Percentiles rank a stretch among this genome's conserved stretches.
These are phyloP conservation scores for Dendrocincla fuliginosa DNA, from an alignment of 2,797 vertebrate genomes.

Conservation along the genomic window DNA sequence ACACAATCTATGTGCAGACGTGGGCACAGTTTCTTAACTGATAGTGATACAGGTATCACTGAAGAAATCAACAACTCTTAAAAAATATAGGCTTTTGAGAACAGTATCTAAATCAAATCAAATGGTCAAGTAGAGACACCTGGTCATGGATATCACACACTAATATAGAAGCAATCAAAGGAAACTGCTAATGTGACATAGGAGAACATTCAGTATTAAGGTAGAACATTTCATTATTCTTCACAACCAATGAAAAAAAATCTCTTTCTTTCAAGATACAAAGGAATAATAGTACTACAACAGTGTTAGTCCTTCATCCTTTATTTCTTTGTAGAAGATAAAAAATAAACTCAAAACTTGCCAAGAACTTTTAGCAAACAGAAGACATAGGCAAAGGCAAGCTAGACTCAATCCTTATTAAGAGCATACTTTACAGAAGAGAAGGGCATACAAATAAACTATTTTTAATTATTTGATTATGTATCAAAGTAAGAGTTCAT, in stretches of 20 bases:
- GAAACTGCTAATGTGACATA: not conserved
- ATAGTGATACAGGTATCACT: not conserved
- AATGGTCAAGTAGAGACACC: not conserved
- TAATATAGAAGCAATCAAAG: not conserved
- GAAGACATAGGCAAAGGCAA: not conserved
- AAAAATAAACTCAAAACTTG: not conserved
- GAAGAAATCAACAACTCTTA: not conserved
- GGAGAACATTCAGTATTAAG: not conserved
- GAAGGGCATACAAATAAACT: not conserved
- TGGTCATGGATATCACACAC: not conserved
- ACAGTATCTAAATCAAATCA: not conserved
- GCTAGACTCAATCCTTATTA: not conserved
- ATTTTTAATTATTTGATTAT: not conserved
- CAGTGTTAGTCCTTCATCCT: not conserved
- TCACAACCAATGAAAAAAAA: not conserved
- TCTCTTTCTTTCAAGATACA: not conserved
- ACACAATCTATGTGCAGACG: not conserved
- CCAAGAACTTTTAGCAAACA: not conserved
- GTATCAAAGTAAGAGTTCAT: not conserved
- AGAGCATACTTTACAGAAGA: not conserved
- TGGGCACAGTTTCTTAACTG: not conserved
- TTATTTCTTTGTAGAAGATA: not conserved
- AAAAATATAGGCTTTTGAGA: not conserved
- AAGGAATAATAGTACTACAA: not conserved
- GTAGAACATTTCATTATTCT: not conserved